A percentile compares a stretch with the other conserved stretches of the same genome.
Evolutionary conservation across 2,113 vertebrate genomes (phyloP).

Genomic region (Lontra canadensis): DNA sequence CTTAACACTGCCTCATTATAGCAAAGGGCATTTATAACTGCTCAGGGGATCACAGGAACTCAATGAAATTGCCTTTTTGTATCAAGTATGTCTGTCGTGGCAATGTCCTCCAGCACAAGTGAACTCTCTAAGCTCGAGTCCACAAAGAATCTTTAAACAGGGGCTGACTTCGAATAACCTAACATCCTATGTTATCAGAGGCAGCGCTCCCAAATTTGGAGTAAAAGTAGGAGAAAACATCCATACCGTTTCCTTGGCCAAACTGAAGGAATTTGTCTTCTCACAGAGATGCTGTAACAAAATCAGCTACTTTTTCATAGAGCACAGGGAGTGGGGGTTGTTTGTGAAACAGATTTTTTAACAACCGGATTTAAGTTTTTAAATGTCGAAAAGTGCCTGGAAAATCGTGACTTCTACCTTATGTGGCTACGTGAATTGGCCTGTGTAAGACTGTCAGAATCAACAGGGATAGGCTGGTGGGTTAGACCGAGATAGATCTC

Average conservation of each 20-base stretch:
- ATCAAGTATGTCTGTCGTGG: not conserved
- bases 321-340: not conserved
- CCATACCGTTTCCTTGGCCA: not conserved
- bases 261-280: constrained; percentile 7
- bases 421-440: not conserved
- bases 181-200: not conserved
- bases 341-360: constrained; percentile 52
- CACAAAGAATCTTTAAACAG: not conserved
- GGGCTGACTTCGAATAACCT: not conserved
- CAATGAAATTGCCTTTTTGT: constrained; percentile 49
- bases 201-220: not conserved
- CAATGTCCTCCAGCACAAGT: not conserved
- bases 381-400: constrained; percentile 48
- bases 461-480: not conserved
- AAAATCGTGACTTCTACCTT: constrained; percentile 39
- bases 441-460: not conserved
- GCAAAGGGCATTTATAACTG: constrained; percentile 50
- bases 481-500: not conserved
- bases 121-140: not conserved
- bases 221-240: not conserved
- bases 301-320: not conserved
- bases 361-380: constrained; percentile 50
- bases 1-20: constrained; percentile 28
- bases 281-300: not conserved
- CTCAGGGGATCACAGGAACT: constrained; percentile 64